These are phyloP conservation scores for Tragelaphus buxtoni DNA, from an alignment of 2,113 vertebrate species.

Conservation along the genomic window DNA sequence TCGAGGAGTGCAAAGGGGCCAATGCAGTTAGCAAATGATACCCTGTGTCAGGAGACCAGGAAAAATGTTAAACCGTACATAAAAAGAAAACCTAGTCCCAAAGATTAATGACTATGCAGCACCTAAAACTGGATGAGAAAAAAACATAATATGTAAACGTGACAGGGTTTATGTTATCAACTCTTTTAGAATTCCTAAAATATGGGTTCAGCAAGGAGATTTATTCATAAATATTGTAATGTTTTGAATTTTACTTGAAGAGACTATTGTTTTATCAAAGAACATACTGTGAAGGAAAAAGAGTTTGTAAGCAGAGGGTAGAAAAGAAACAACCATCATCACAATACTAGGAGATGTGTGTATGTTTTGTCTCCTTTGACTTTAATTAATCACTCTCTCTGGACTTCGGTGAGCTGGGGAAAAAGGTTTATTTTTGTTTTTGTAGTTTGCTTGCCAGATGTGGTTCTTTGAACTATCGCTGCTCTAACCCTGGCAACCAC, in stretches of 20 bases:
- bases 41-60: neutral
- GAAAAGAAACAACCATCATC: neutral
- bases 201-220: neutral
- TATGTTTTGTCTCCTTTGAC: neutral
- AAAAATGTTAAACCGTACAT: neutral
- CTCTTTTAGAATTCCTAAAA: neutral
- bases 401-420: conserved; percentile 10
- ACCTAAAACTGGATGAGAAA: conserved; percentile 4
- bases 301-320: neutral
- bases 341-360: neutral
- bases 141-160: neutral
- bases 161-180: neutral
- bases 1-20: neutral
- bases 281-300: neutral
- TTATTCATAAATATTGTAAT: neutral
- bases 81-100: conserved; percentile 9
- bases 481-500: conserved; percentile 33
- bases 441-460: neutral
- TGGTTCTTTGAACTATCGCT: conserved; percentile 42
- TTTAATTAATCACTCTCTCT: conserved; percentile 54
- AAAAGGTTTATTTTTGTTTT: conserved; percentile 49
- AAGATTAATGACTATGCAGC: conserved; percentile 14
- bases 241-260: conserved; percentile 28
- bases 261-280: conserved; percentile 35
- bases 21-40: neutral